These are phyloP conservation scores for Ophion slaviceki DNA, from an alignment of 2,888 invertebrate species.

Conservation along the genomic window DNA sequence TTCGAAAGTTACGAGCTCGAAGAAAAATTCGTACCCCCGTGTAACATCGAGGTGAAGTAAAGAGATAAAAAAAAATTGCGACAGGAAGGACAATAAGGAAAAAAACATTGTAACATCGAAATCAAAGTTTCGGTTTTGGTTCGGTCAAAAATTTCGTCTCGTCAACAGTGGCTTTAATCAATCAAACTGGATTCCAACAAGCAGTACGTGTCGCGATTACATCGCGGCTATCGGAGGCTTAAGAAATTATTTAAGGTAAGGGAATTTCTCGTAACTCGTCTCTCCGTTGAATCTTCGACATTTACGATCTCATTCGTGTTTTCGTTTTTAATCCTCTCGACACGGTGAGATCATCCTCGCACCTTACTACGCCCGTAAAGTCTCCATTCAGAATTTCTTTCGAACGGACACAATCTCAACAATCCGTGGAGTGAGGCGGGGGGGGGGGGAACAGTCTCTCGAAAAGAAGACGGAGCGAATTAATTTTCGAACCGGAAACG, in stretches of 20 bases:
- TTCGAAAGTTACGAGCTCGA: conserved; percentile 21
- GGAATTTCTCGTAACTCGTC: conserved; percentile 5
- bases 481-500: background rate
- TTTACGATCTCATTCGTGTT: background rate
- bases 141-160: conserved; percentile 58
- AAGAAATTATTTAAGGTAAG: conserved; percentile 83
- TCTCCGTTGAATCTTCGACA: background rate
- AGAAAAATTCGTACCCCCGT: conserved; percentile 23
- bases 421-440: background rate
- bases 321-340: background rate
- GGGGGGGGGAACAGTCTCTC: background rate
- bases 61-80: conserved; percentile 2
- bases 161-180: conserved; percentile 82
- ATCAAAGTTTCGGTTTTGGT: conserved; percentile 53
- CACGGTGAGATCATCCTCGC: background rate
- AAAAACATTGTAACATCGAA: conserved; percentile 16
- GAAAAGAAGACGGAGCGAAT: background rate
- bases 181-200: conserved; percentile 84
- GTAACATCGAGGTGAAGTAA: conserved; percentile 34
- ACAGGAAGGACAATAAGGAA: background rate
- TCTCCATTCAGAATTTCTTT: background rate
- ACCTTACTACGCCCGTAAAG: background rate
- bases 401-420: background rate
- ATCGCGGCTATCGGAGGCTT: conserved; percentile 83
- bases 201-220: conserved; percentile 83